Percentiles rank a stretch among this genome's conserved stretches.
Conservation (phyloP, 2,888 invertebrate species). For the Galeruca laticollis region DNA sequence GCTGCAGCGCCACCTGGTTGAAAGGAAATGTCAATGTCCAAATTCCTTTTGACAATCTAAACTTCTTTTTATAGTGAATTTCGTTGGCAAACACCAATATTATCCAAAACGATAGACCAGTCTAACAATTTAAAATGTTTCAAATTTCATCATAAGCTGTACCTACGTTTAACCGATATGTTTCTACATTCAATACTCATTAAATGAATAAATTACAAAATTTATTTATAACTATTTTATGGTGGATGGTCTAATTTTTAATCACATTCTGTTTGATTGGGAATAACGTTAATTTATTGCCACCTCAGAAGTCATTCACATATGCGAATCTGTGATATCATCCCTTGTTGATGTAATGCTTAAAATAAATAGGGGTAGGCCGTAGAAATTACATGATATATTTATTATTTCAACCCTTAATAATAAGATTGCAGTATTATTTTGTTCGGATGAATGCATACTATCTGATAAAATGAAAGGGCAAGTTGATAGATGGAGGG, state of each 20-base stretch:
- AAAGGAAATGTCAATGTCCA: no score
- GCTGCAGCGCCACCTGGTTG: no score
- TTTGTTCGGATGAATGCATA: constrained; percentile 12
- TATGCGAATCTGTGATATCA: neutral
- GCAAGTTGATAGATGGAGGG: constrained; percentile 13
- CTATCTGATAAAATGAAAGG: constrained; percentile 6
- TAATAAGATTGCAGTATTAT: constrained; percentile 33
- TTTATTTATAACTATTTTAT: no score
- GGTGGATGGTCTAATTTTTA: neutral
- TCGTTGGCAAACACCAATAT: no score
- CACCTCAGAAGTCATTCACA: neutral
- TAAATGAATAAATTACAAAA: no score
- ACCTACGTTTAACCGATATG: no score
- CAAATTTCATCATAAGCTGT: no score
- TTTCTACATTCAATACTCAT: no score
- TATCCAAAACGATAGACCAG: no score
- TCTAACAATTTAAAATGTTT: no score
- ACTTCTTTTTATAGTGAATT: no score
- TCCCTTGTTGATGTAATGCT: neutral
- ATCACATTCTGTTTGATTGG: neutral
- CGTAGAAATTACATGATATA: constrained; percentile 7
- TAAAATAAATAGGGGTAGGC: neutral
- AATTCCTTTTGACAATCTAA: no score
- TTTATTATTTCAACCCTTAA: constrained; percentile 30
- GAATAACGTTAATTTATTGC: neutral